These are phyloP conservation scores for Caradrina clavipalpis DNA, from an alignment of 2,888 invertebrate genomes.

Conservation along the genomic window DNA sequence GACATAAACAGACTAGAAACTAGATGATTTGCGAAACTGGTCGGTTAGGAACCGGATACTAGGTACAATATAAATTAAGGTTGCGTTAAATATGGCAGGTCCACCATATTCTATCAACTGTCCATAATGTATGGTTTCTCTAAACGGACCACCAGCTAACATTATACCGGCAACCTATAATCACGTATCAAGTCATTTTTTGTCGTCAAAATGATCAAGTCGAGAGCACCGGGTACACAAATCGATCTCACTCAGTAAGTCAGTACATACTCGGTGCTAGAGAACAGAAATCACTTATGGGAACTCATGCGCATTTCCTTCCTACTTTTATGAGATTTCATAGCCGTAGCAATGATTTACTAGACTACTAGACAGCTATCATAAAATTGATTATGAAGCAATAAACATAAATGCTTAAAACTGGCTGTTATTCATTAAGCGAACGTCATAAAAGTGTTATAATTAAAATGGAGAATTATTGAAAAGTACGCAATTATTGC, in stretches of 20 bases:
- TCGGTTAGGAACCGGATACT: slow-evolving; percentile 25
- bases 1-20: slow-evolving; percentile 15
- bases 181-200: slow-evolving; percentile 43
- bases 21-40: slow-evolving; percentile 11
- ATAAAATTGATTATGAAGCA: slow-evolving; percentile 66
- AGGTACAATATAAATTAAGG: slow-evolving; percentile 14
- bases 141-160: slow-evolving; percentile 57
- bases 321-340: slow-evolving; percentile 12
- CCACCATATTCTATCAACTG: slow-evolving; percentile 37
- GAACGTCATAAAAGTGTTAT: slow-evolving; percentile 62
- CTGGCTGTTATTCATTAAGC: slow-evolving; percentile 52
- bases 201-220: slow-evolving; percentile 44
- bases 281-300: slow-evolving; percentile 25
- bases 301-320: slow-evolving; percentile 19
- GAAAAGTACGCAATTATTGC: slow-evolving; percentile 32
- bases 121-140: slow-evolving; percentile 18
- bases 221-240: slow-evolving; percentile 37
- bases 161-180: slow-evolving; percentile 48
- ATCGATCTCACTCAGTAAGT: slow-evolving; percentile 33
- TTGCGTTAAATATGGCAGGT: slow-evolving; percentile 31
- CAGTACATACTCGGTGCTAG: slow-evolving; percentile 12
- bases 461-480: slow-evolving; percentile 53
- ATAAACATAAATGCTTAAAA: slow-evolving; percentile 58
- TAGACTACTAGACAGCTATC: slow-evolving; percentile 56
- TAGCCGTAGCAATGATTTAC: slow-evolving; percentile 61